Evolutionary conservation across 2,113 vertebrate genomes (phyloP).

Genomic region (Rhinoptilus africanus): DNA sequence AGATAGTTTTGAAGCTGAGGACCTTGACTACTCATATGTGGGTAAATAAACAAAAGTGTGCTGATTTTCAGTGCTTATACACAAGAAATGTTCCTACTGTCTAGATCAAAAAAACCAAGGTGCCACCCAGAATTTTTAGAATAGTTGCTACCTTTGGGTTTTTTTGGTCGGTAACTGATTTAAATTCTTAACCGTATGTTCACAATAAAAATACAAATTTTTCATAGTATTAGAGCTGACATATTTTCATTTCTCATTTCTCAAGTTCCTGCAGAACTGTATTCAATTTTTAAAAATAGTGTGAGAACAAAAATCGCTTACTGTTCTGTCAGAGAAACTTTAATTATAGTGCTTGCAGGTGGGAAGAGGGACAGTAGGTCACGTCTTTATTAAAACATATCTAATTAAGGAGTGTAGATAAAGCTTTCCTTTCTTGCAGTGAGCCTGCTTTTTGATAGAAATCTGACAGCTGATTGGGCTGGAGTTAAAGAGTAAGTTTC

Average conservation of each 20-base stretch:
- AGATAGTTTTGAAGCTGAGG: neutral
- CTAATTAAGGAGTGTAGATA: slow-evolving; percentile 13
- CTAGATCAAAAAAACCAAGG: neutral
- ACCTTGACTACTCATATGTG: neutral
- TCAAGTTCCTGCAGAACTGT: neutral
- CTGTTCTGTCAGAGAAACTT: neutral
- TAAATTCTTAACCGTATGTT: neutral
- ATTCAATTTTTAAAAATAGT: neutral
- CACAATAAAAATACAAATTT: neutral
- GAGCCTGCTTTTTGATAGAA: slow-evolving; percentile 37
- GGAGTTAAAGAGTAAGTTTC: slow-evolving; percentile 3
- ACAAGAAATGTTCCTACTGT: neutral
- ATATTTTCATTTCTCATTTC: neutral
- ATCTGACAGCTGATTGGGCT: neutral
- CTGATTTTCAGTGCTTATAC: neutral
- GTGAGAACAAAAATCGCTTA: neutral
- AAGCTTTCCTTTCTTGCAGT: neutral
- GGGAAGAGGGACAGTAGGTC: slow-evolving; percentile 31
- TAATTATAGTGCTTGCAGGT: slow-evolving; percentile 42
- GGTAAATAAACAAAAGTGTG: neutral
- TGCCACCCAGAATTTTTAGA: neutral
- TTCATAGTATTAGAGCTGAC: neutral
- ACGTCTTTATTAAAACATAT: slow-evolving; percentile 32
- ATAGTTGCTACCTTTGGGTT: neutral
- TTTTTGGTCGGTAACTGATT: neutral